Conservation (phyloP, 2,113 vertebrate genomes). For the Gnathonemus longibarbis region DNA sequence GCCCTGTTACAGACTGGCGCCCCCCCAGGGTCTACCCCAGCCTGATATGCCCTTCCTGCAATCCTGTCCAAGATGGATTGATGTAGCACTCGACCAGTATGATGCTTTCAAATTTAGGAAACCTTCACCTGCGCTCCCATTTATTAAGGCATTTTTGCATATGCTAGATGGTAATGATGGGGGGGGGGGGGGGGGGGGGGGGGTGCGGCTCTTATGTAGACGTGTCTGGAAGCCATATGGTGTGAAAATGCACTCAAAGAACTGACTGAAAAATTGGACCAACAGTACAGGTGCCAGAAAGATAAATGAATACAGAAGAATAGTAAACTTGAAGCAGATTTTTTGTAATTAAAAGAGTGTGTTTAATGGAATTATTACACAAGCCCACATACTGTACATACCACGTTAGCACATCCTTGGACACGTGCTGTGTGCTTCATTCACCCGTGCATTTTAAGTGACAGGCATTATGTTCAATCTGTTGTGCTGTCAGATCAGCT, state of each 20-base stretch:
- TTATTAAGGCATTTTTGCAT: neutral
- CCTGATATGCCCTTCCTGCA: neutral
- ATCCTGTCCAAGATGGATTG: neutral
- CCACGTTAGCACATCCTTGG: slow-evolving; percentile 12
- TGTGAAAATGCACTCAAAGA: slow-evolving; percentile 28
- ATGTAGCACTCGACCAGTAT: neutral
- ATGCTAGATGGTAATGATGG: slow-evolving; percentile 34
- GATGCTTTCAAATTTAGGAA: neutral
- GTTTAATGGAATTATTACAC: slow-evolving; percentile 12
- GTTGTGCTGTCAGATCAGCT: slow-evolving; percentile 40
- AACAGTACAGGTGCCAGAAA: slow-evolving; percentile 13
- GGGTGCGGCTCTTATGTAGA: slow-evolving; percentile 10
- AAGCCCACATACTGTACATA: slow-evolving; percentile 6
- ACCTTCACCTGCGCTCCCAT: neutral
- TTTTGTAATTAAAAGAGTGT: slow-evolving; percentile 29
- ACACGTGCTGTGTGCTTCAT: slow-evolving; percentile 19
- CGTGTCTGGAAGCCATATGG: slow-evolving; percentile 31
- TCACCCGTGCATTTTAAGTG: slow-evolving; percentile 15
- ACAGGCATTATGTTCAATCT: slow-evolving; percentile 41
- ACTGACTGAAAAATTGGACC: slow-evolving; percentile 3
- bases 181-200: slow-evolving; percentile 22
- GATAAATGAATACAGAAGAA: neutral
- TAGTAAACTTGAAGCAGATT: slow-evolving; percentile 15
- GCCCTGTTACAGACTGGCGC: neutral
- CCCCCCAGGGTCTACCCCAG: neutral